Evolutionary conservation across 2,113 vertebrate species (phyloP), one percentile per base, ranked within the genome.

Genomic region (Leptobrachium leishanense): DNA sequence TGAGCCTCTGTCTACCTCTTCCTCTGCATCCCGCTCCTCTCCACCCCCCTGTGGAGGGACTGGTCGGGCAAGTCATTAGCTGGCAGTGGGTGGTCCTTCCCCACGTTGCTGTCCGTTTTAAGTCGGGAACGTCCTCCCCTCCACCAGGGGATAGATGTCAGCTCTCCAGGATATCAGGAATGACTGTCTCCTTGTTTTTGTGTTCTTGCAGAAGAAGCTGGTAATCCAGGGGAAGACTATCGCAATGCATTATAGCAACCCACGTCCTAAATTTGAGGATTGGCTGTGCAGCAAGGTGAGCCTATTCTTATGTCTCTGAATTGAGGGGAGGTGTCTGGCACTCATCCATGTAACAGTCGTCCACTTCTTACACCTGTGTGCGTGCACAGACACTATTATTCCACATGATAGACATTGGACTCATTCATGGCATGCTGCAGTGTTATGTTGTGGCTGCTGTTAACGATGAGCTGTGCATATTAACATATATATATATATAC

Each of bases 281-380:
- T 99, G 98, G 98, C 96, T 99, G 84, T 99, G 98, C 92, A 98
- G 95, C 91, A 97, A 97, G 90, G 98, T 99, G 94, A 85, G 84
- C 13, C 5, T 2, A 0, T 43, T 50, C 46, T 4, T 4, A 8
- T 50, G 46, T 5, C 46, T 31, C 20, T 31, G 20, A 31, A 31
- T 31, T 1, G 20, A 31, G 20, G 20, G 20, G 20, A 31, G 20
- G 20, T 31, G 20, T 31, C 20, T 31, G 20, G 20, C 20, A 31
- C 20, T 31, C 20, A 1, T 31, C 20, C 20, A 31, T 31, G 20
- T 31, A 31, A 31, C 20, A 1, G 20, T 31, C 20, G 20, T 31
- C 20, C 20, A 31, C 20, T 31, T 31, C 1, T 31, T 31, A 31
- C 20, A 31, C 20, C 20, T 31, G 20, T 31, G 20, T 31, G 20